Evolutionary conservation across 2,888 invertebrate genomes (phyloP).

Genomic region (Lasiommata megera): DNA sequence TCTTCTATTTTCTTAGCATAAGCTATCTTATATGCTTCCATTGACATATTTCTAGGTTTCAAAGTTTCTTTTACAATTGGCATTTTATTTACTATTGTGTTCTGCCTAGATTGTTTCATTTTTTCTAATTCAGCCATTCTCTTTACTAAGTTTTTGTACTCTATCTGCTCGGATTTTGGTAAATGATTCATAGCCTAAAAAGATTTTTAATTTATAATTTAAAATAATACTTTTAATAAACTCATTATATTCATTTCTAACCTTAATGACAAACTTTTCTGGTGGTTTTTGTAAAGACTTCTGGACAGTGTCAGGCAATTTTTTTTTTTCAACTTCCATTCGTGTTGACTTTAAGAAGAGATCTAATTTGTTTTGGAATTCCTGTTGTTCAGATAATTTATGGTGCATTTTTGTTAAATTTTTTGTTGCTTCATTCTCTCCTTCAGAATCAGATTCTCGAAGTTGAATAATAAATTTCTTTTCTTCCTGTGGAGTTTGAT

Average conservation of each 20-base stretch:
- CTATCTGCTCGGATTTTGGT: slow-evolving; percentile 73
- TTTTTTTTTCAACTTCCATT: slow-evolving; percentile 62
- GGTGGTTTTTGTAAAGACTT: slow-evolving; percentile 48
- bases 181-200: slow-evolving; percentile 62
- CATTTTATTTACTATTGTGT: slow-evolving; percentile 45
- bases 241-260: slow-evolving; percentile 35
- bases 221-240: not conserved
- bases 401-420: slow-evolving; percentile 77
- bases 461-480: slow-evolving; percentile 71
- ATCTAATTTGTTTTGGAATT: slow-evolving; percentile 73
- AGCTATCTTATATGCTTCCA: slow-evolving; percentile 37
- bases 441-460: slow-evolving; percentile 73
- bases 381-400: slow-evolving; percentile 64
- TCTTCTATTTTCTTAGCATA: slow-evolving; percentile 52
- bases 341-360: slow-evolving; percentile 68
- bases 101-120: slow-evolving; percentile 66
- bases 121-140: slow-evolving; percentile 76
- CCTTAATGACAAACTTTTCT: slow-evolving; percentile 71
- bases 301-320: slow-evolving; percentile 54
- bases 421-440: slow-evolving; percentile 74
- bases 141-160: slow-evolving; percentile 70
- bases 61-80: slow-evolving; percentile 54
- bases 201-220: slow-evolving; percentile 1
- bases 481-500: slow-evolving; percentile 43
- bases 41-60: slow-evolving; percentile 56